Evolutionary conservation across 2,113 vertebrate species (phyloP).

Genomic region (Hassar affinis): DNA sequence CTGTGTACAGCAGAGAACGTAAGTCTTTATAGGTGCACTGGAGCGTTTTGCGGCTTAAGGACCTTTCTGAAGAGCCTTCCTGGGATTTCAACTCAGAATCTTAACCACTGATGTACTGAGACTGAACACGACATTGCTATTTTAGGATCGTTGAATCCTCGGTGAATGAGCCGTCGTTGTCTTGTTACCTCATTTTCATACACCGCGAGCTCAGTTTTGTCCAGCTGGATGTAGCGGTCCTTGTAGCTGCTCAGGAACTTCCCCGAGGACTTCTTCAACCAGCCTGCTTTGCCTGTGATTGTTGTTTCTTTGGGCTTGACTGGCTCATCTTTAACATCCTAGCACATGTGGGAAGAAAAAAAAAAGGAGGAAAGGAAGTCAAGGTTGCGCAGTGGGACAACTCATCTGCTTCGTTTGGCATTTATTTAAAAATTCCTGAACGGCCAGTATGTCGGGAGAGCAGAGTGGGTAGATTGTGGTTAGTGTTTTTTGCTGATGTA

Average conservation of each 20-base stretch:
- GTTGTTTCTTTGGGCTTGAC: constrained; percentile 69
- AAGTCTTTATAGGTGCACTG: not conserved
- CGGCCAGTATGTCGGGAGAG: constrained; percentile 35
- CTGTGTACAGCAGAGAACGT: not conserved
- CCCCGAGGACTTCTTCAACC: constrained; percentile 88
- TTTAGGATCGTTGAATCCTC: not conserved
- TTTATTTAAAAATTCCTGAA: not conserved
- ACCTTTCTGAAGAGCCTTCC: not conserved
- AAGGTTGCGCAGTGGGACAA: constrained; percentile 33
- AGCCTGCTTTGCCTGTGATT: constrained; percentile 80
- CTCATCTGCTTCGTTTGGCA: constrained; percentile 40
- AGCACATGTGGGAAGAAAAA: constrained; percentile 15
- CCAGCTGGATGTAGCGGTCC: constrained; percentile 87
- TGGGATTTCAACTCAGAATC: not conserved
- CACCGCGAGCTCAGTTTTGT: constrained; percentile 80
- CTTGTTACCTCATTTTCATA: constrained; percentile 85
- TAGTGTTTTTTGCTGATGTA: constrained; percentile 16
- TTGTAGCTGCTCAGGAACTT: constrained; percentile 84
- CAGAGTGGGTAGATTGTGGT: constrained; percentile 18
- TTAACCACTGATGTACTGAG: not conserved
- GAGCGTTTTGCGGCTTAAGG: not conserved
- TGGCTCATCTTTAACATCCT: constrained; percentile 76
- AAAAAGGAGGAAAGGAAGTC: constrained; percentile 51
- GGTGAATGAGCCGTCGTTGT: not conserved
- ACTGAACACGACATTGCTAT: not conserved